Base-by-base conservation (phyloP, 2,888 invertebrate genomes). In the Brachyptera putata region DNA sequence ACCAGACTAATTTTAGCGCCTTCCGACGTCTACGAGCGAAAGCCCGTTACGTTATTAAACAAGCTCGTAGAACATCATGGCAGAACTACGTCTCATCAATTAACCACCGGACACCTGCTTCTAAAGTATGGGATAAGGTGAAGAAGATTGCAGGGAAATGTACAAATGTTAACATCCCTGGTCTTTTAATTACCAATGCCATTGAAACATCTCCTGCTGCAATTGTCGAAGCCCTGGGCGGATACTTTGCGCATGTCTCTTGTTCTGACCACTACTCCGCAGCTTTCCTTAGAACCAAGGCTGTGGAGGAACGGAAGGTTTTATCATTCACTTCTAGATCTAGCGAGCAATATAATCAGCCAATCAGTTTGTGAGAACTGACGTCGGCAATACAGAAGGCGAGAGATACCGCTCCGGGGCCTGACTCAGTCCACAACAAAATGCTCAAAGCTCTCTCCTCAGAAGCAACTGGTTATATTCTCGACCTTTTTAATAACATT, bases 241-340 rank as follows among this genome's bases (percentile, higher is more conserved):
- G 21, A 25, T 21, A 49, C 49, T 49, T 49, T 25, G n/a, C 49
- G n/a, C n/a, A 49, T 25, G 25, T 49, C 16, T 49, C 49, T 49
- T 24, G 24, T 14, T 49, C 49, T n/a, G 21, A 49, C n/a, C n/a
- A 49, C 18, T 53, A 53, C 30, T 26, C 26, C 13, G 14, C 13
- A 16, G 26, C 13, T 13, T 53, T 53, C 53, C 25, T 53, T 7
- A 3, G 26, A 14, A 22, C 9, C 26, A 26, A 25, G 18, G 34
- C 14, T 11, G 13, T 7, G 18, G 26, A 26, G 16, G 53, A 53
- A 53, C 13, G 11, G 53, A 53, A 14, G n/a, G 30, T 18, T n/a
- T 21, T 26, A 26, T 11, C 9, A 3, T 53, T 53, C 18, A 30
- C 13, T 9, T 13, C 49, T 4, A 25, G 21, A 14, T n/a, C n/a